These are phyloP conservation scores for Dasypus novemcinctus DNA, from an alignment of 2,113 vertebrate genomes.

Conservation along the genomic window DNA sequence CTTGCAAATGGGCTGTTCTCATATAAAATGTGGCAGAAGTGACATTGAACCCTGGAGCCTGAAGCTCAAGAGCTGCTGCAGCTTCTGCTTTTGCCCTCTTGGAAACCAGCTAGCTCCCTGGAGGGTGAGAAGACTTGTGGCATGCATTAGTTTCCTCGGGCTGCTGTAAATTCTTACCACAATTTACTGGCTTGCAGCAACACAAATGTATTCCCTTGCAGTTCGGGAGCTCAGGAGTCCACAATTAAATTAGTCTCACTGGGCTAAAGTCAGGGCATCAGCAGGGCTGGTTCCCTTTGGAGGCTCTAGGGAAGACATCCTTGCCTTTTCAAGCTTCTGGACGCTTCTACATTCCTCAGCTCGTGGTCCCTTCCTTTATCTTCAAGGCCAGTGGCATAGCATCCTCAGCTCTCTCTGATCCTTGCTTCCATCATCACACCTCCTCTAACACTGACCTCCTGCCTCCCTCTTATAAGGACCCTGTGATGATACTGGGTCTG, in stretches of 20 bases:
- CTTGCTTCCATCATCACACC: no score
- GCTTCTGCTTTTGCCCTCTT: not conserved
- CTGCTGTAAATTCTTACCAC: not conserved
- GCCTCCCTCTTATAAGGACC: no score
- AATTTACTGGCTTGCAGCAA: not conserved
- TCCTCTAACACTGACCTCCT: no score
- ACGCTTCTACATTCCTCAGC: no score
- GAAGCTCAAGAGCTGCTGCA: not conserved
- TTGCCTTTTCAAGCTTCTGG: not conserved
- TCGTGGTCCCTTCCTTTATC: no score
- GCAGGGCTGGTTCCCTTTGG: not conserved
- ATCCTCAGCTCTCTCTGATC: no score
- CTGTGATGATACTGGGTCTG: no score
- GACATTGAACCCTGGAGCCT: not conserved
- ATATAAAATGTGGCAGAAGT: not conserved
- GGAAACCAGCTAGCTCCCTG: not conserved
- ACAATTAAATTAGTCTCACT: not conserved
- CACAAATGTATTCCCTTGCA: no score
- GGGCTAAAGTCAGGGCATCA: not conserved
- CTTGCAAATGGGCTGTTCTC: not conserved
- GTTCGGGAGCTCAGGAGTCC: not conserved
- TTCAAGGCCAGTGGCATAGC: no score
- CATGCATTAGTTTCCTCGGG: not conserved
- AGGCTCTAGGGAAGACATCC: not conserved
- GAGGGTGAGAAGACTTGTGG: not conserved